phyloP scores from a whole-genome alignment of 1,140 invertebrate genomes.

The Neoseiulus cucumeris region DNA sequence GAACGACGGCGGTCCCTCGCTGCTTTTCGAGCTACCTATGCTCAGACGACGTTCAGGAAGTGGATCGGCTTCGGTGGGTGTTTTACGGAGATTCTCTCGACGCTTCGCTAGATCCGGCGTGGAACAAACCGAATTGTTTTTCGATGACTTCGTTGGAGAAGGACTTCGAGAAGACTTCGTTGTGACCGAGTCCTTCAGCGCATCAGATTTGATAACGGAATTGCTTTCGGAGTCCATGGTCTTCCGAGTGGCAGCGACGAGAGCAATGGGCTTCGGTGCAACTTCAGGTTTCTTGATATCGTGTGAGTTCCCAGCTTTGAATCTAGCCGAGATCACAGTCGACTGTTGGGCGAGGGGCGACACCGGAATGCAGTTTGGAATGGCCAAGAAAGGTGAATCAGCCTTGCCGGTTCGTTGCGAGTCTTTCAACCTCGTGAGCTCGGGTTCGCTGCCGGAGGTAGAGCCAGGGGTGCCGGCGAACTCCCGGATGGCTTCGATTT shows the following conservation, averaged over 20 bases:
- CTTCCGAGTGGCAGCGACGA: background rate
- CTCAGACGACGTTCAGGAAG: background rate
- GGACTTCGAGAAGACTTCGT: background rate
- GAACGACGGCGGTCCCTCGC: background rate
- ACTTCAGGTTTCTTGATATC: background rate
- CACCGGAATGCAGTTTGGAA: no score
- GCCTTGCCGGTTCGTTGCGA: background rate
- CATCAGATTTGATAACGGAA: no score
- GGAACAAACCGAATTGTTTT: background rate
- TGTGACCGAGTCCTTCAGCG: background rate
- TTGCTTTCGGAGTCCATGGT: background rate
- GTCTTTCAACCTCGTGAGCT: background rate
- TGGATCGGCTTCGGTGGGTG: background rate
- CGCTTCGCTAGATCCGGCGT: background rate
- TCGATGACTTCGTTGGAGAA: background rate
- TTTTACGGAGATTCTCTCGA: background rate
- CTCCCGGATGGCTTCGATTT: background rate
- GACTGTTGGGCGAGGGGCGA: no score
- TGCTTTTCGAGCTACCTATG: background rate
- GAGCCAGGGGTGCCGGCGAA: background rate
- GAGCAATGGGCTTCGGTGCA: background rate
- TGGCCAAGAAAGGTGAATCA: no score
- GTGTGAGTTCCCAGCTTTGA: background rate
- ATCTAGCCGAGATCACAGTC: background rate
- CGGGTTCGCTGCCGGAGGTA: background rate